Conservation (phyloP, 2,797 vertebrate species). For the Crenichthys baileyi region DNA sequence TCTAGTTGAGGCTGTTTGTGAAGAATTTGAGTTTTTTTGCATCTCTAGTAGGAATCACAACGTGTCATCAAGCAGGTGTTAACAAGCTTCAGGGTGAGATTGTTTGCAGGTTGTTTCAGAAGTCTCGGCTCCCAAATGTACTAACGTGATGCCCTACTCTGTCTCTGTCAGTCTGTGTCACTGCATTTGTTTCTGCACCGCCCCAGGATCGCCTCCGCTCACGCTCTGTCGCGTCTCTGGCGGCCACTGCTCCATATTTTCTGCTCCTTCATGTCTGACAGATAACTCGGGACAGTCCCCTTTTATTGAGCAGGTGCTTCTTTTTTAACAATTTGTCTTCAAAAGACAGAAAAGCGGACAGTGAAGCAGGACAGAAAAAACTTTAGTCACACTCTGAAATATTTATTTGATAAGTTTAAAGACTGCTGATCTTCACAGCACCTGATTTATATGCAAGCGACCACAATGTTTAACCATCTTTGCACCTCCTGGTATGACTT, state of each 20-base stretch:
- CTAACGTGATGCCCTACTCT: slow-evolving; percentile 22
- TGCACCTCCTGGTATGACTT: background rate
- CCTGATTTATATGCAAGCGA: background rate
- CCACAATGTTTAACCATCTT: background rate
- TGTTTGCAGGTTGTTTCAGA: slow-evolving; percentile 60
- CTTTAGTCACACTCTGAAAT: background rate
- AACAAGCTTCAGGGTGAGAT: slow-evolving; percentile 18
- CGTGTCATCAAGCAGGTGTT: background rate
- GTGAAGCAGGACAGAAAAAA: background rate
- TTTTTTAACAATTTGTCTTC: background rate
- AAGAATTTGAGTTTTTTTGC: background rate
- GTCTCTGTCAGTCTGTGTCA: slow-evolving; percentile 57
- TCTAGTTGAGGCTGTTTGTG: background rate
- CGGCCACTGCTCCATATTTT: background rate
- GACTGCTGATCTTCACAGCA: background rate
- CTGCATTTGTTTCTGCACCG: slow-evolving; percentile 8
- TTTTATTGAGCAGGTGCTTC: slow-evolving; percentile 23
- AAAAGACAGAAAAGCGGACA: background rate
- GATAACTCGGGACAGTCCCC: slow-evolving; percentile 12
- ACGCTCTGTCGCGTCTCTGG: slow-evolving; percentile 24
- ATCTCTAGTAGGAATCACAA: background rate
- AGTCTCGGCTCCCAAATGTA: slow-evolving; percentile 36
- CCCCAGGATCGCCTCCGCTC: slow-evolving; percentile 37
- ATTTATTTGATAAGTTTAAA: background rate
- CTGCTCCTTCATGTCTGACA: slow-evolving; percentile 14